Base-by-base conservation (phyloP, 2,888 invertebrate genomes). In the Meganola albula region DNA sequence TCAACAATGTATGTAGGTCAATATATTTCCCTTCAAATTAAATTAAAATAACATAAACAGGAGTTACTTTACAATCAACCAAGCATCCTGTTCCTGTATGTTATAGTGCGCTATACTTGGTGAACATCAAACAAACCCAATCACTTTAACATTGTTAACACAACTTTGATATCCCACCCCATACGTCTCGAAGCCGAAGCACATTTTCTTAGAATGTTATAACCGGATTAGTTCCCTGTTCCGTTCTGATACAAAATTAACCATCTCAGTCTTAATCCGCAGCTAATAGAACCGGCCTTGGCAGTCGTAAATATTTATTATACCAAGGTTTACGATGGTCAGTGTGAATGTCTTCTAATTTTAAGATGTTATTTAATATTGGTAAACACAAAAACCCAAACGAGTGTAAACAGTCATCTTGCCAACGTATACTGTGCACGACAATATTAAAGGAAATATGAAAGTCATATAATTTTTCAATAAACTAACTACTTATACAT, bases 281-380 rank as follows among this genome's bases (percentile, higher is more conserved):
- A 61, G 47, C 66, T 71, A 68, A 66, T 69, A 68, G 63, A 57
- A 43, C 36, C 53, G 60, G 65, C 78, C 78, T 78, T 79, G 77
- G 63, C 63, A 66, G 54, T 65, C 56, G 60, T 71, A 72, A 74
- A 74, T 67, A 72, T 74, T 72, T 74, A n/a, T n/a, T n/a, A 69
- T 68, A 72, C 62, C 68, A 51, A 53, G 40, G 56, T 61, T 63
- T 61, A 68, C 66, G 67, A 62, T 67, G 71, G 63, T 70, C 71
- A 73, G 63, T 73, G 74, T 76, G 72, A 76, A 76, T 74, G 72
- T 69, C 72, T 75, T 75, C 72, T 68, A 68, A 63, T 61, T 71
- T 60, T 68, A 63, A 58, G 40, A 54, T 46, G 44, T 38, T n/a
- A n/a, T n/a, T n/a, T n/a, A n/a, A n/a, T n/a, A n/a, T n/a, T n/a